A percentile compares a stretch with the other conserved stretches of the same genome.
phyloP scores from a whole-genome alignment of 2,888 invertebrate species.

The Eledona agricola region DNA sequence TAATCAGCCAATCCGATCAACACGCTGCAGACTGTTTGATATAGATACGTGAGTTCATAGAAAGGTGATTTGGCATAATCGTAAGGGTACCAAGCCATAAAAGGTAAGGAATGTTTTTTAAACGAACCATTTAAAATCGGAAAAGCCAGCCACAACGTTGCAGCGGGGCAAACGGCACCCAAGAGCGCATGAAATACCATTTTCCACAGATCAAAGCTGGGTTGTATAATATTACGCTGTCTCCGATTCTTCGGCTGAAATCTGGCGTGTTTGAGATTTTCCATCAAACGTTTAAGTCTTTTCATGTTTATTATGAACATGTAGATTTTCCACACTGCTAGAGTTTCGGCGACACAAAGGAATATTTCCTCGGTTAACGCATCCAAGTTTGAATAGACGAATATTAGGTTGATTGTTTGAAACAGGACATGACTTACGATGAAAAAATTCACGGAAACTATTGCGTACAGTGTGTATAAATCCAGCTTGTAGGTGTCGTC shows the following conservation, averaged over 20 bases:
- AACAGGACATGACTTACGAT: not conserved
- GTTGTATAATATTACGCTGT: not conserved
- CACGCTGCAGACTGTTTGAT: constrained; percentile 15
- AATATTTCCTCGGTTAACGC: constrained; percentile 1
- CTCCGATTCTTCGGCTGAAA: constrained; percentile 8
- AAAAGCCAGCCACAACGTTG: not conserved
- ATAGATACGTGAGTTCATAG: constrained; percentile 26
- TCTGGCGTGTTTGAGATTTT: not conserved
- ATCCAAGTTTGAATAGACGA: constrained; percentile 5
- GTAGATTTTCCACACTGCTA: constrained; percentile 1
- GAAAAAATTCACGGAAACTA: not conserved
- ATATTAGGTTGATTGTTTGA: not conserved
- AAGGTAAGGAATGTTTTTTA: not conserved
- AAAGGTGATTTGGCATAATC: constrained; percentile 4
- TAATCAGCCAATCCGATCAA: not conserved
- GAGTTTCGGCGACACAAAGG: not conserved
- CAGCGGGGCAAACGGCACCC: too few relatives aligned
- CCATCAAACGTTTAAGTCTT: constrained; percentile 1
- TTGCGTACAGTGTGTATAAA: constrained; percentile 1
- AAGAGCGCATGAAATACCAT: not conserved
- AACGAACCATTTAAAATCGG: constrained; percentile 2
- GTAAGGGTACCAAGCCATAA: constrained; percentile 27
- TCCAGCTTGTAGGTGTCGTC: too few relatives aligned
- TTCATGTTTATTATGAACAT: not conserved
- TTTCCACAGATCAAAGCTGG: not conserved